Percentiles rank a stretch among this genome's conserved stretches.
Conservation (phyloP, 2,797 vertebrate genomes). For the Dendrocincla tyrannina region DNA sequence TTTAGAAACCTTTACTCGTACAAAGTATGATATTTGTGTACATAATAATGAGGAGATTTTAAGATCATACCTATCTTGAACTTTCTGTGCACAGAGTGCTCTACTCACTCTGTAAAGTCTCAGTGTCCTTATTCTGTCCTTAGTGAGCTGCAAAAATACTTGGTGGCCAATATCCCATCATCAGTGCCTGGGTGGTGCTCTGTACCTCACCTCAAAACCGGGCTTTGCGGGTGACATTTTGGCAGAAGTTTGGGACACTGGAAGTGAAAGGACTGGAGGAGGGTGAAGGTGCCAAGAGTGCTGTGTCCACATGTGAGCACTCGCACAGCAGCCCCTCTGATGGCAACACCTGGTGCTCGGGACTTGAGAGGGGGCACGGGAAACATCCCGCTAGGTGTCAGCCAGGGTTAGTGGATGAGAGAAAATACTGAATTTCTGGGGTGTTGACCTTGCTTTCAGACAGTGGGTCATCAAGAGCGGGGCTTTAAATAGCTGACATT, state of each 20-base stretch:
- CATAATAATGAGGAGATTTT: not conserved
- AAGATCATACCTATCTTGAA: not conserved
- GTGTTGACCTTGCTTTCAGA: not conserved
- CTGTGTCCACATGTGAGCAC: rapidly evolving
- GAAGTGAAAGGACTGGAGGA: not conserved
- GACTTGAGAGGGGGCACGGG: rapidly evolving
- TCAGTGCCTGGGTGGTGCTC: not conserved
- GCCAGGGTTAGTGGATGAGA: rapidly evolving
- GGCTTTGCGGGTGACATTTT: not conserved
- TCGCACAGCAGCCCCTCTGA: not conserved
- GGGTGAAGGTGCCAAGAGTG: rapidly evolving
- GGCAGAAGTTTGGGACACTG: not conserved
- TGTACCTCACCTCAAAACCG: not conserved
- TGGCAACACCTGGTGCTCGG: not conserved
- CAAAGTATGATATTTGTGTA: not conserved
- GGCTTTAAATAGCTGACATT: not conserved
- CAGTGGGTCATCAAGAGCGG: too few species aligned
- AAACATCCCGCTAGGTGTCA: rapidly evolving
- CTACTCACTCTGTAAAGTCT: not conserved
- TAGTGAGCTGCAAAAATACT: not conserved
- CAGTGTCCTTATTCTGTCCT: not conserved
- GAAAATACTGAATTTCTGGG: not conserved
- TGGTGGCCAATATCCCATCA: rapidly evolving
- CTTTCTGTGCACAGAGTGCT: not conserved
- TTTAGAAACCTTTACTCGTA: not conserved